Percentiles rank a stretch among this genome's conserved stretches.
phyloP scores from a whole-genome alignment of 2,888 invertebrate species.

The Thymelicus lineola region DNA sequence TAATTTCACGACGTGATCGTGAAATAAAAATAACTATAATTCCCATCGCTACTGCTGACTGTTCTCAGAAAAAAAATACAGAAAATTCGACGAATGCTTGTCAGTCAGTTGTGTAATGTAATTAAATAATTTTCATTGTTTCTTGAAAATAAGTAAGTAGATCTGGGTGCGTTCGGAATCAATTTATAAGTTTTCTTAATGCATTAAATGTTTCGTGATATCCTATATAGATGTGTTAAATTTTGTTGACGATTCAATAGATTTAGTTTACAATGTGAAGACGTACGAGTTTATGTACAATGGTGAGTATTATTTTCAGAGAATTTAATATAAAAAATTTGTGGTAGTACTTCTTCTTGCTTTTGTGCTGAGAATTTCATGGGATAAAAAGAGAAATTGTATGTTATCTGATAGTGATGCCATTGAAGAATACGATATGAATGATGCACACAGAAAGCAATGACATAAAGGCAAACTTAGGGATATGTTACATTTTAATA shows the following conservation, averaged over 20 bases:
- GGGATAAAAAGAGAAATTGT: neutral
- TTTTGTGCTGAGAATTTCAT: neutral
- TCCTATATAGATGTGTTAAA: neutral
- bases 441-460: too few relatives aligned
- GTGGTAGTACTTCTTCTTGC: neutral
- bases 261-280: conserved; percentile 63
- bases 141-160: conserved; percentile 32
- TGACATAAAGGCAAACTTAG: too few relatives aligned
- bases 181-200: conserved; percentile 35
- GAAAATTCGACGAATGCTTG: conserved; percentile 45
- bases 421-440: too few relatives aligned
- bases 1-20: too few relatives aligned
- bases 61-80: conserved; percentile 5
- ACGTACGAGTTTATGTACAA: conserved; percentile 56
- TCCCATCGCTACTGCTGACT: too few relatives aligned
- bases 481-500: too few relatives aligned
- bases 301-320: conserved; percentile 54
- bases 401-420: too few relatives aligned
- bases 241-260: neutral
- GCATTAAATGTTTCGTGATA: conserved; percentile 11
- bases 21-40: too few relatives aligned
- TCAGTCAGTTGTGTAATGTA: conserved; percentile 43
- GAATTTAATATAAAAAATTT: neutral
- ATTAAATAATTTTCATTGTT: conserved; percentile 40
- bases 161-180: conserved; percentile 31